Conservation (phyloP, 35 echinoderm and acorn worm species). For the Anneissia japonica region DNA sequence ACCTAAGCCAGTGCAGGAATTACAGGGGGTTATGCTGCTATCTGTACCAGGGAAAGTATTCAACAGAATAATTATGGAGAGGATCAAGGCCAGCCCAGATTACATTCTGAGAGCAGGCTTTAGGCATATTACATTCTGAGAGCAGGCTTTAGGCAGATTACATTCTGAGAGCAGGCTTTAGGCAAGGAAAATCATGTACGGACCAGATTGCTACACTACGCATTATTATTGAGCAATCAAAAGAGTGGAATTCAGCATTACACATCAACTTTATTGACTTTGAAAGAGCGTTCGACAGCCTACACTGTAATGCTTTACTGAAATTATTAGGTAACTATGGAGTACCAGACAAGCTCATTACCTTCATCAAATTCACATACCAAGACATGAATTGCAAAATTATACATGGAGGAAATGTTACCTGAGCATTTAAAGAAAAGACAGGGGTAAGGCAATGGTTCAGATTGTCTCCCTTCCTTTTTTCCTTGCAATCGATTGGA, state of each 20-base stretch:
- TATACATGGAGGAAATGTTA: too few species aligned
- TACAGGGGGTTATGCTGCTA: too few species aligned
- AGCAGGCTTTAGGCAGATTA: neutral
- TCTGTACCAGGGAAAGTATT: too few species aligned
- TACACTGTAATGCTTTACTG: slow-evolving; percentile 16
- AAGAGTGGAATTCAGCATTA: slow-evolving; percentile 11
- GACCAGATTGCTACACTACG: slow-evolving; percentile 37
- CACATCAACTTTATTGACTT: slow-evolving; percentile 49
- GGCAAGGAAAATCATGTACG: slow-evolving; percentile 7
- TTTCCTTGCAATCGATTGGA: too few species aligned
- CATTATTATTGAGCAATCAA: slow-evolving; percentile 38
- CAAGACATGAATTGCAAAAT: too few species aligned
- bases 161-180: slow-evolving; percentile 29
- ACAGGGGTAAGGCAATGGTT: too few species aligned
- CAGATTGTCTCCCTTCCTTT: too few species aligned
- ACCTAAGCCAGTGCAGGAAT: too few species aligned
- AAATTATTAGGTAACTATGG: slow-evolving; percentile 24
- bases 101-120: too few species aligned
- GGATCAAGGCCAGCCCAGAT: too few species aligned
- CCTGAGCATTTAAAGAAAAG: too few species aligned
- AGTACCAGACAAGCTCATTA: slow-evolving; percentile 15
- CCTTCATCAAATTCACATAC: neutral
- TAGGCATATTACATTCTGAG: neutral
- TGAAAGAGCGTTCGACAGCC: slow-evolving; percentile 35
- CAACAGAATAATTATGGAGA: too few species aligned